These are phyloP conservation scores for Rhadina sibilatrix DNA, from an alignment of 2,113 vertebrate species.

Conservation along the genomic window DNA sequence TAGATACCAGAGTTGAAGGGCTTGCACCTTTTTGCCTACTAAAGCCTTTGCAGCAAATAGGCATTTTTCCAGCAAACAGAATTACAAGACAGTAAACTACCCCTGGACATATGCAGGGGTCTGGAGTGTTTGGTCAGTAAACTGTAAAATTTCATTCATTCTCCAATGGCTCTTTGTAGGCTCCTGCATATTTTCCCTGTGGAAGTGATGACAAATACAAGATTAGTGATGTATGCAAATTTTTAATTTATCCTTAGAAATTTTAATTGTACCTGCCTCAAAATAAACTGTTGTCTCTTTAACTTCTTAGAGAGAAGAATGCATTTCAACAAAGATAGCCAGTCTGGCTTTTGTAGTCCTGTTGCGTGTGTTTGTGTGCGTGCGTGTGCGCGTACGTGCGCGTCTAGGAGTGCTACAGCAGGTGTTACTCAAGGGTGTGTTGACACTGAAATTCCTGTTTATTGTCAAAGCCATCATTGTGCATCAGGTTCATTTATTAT, in stretches of 20 bases:
- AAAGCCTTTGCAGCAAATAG: neutral
- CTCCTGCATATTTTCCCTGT: neutral
- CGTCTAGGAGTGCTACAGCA: neutral
- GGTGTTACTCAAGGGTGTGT: slow-evolving; percentile 1
- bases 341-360: neutral
- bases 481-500: slow-evolving; percentile 9
- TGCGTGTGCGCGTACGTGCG: fast-evolving
- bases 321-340: neutral
- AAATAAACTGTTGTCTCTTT: neutral
- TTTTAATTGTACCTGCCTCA: neutral
- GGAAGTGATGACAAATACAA: neutral
- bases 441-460: slow-evolving; percentile 32
- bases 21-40: neutral
- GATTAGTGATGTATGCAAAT: neutral
- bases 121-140: neutral
- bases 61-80: neutral
- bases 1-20: neutral
- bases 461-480: slow-evolving; percentile 31
- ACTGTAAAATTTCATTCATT: neutral
- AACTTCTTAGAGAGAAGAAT: neutral
- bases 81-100: neutral
- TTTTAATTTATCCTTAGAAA: neutral
- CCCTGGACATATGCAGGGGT: neutral
- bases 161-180: neutral
- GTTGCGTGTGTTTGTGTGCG: neutral